A percentile compares a stretch with the other conserved stretches of the same genome.
Evolutionary conservation across 2,888 invertebrate species (phyloP).

Genomic region (Tetanocera ferruginea): DNA sequence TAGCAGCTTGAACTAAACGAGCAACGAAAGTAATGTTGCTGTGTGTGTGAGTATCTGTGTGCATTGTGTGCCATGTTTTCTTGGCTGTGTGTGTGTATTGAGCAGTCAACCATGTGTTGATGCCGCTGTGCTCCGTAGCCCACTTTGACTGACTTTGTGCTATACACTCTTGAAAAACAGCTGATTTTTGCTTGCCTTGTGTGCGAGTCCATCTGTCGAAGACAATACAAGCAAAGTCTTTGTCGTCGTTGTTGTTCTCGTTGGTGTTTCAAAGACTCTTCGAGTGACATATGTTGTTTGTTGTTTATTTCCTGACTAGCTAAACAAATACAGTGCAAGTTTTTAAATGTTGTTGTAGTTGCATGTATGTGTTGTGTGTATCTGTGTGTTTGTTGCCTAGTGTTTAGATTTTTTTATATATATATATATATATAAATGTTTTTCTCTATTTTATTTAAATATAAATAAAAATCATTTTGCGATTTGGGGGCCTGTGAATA

Average conservation of each 20-base stretch:
- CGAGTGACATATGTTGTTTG: constrained; percentile 20
- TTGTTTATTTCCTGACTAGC: constrained; percentile 7
- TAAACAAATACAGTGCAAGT: not conserved
- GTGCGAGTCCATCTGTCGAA: not conserved
- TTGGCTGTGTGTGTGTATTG: not conserved
- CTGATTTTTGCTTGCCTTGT: constrained; percentile 52
- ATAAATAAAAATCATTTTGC: not conserved
- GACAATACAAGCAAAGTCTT: not conserved
- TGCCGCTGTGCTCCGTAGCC: not conserved
- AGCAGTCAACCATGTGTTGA: constrained; percentile 16
- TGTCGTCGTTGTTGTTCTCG: not conserved
- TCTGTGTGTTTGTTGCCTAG: constrained; percentile 15
- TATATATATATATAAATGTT: not conserved
- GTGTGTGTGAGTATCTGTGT: constrained; percentile 2
- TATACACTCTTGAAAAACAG: constrained; percentile 48
- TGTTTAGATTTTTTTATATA: no score
- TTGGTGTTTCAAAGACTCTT: not conserved
- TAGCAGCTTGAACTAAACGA: constrained; percentile 20
- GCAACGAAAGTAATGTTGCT: constrained; percentile 21
- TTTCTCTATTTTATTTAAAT: not conserved
- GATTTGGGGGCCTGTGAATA: constrained; percentile 27
- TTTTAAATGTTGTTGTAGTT: not conserved
- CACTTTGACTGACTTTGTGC: not conserved
- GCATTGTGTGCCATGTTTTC: not conserved
- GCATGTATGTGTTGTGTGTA: not conserved